Base-by-base conservation (phyloP, 2,113 vertebrate species). In the Centropus bengalensis region DNA sequence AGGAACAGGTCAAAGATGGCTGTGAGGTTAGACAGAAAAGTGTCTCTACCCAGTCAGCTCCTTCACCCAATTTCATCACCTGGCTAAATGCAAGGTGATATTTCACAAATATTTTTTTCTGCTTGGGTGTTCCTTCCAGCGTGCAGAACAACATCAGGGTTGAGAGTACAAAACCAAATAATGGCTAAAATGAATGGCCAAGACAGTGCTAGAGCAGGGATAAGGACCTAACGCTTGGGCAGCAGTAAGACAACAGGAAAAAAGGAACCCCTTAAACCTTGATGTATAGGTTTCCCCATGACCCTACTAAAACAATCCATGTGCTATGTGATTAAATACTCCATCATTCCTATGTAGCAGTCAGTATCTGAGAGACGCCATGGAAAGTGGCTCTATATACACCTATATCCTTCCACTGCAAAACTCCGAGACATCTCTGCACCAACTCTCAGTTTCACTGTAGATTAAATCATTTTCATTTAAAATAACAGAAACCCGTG, bases 381-480 rank as follows among this genome's bases (percentile, higher is more conserved):
- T 16, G 17, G 14, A 45, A 70, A 64, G 38, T 30, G 32, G 15
- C 10, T 80, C 16, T 63, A 6, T 22, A 49, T 56, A 4, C 32
- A 4, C 32, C 32, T 22, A 17, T 40, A 66, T 26, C 13, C 44
- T 86, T 76, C 12, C 27, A 74, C 26, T 51, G 36, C 28, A 67
- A 84, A 88, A 73, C 9, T 20, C 17, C 33, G 51, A 68, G 32
- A 3, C 7, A 36, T 40, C n/a, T 60, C 55, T 82, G 33, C 49
- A 49, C 55, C 23, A 68, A 18, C 27, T 68, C 10, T 36, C 27
- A 24, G 14, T 33, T 27, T 56, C 36, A 74, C 91, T 80, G 73
- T 17, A 40, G 59, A 49, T 38, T 60, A 96, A 95, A 71, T 66
- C 33, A 69, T 81, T 87, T 94, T 86, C 77, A 47, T 87, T 78